phyloP scores from a whole-genome alignment of 2,113 vertebrate genomes.

The Clarias macrocephalus region DNA sequence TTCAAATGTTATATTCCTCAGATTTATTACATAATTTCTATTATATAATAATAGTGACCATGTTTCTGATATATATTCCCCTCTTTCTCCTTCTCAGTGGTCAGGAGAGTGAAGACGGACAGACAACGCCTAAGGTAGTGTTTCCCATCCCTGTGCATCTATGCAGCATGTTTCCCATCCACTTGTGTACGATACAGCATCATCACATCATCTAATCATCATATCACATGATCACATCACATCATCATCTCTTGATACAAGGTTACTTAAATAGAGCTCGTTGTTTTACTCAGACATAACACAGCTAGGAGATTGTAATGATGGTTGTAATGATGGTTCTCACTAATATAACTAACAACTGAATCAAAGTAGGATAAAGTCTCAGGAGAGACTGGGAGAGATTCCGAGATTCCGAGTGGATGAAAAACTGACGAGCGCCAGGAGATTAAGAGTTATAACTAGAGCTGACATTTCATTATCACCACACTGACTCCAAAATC shows the following conservation, averaged over 20 bases:
- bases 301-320: neutral
- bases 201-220: neutral
- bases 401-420: neutral
- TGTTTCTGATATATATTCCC: neutral
- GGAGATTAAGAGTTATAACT: neutral
- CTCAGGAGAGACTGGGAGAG: neutral
- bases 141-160: neutral
- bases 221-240: neutral
- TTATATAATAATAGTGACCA: neutral
- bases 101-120: constrained; percentile 77
- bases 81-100: constrained; percentile 66
- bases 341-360: neutral
- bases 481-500: too few relatives aligned
- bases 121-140: constrained; percentile 78
- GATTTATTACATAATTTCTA: neutral
- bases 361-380: neutral
- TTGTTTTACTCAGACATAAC: neutral
- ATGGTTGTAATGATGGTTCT: neutral
- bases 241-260: neutral
- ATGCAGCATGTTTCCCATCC: neutral
- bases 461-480: neutral
- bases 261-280: neutral
- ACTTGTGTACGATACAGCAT: neutral
- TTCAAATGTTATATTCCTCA: neutral
- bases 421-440: neutral